Evolutionary conservation across 2,113 vertebrate species (phyloP).

Genomic region (Lethenteron reissneri): DNA sequence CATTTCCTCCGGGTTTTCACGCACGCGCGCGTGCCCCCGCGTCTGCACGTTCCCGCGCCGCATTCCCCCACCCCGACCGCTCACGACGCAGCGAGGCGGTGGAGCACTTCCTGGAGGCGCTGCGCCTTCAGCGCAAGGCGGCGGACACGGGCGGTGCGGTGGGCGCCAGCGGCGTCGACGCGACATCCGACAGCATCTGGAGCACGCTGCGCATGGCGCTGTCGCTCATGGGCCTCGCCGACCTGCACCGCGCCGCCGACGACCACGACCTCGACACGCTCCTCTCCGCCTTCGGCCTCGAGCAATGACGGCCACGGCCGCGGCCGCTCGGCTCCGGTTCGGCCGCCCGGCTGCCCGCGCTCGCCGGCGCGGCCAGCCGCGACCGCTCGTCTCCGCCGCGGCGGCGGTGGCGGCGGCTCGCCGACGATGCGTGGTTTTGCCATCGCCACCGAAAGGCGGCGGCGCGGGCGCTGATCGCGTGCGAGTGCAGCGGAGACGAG

Average conservation of each 20-base stretch:
- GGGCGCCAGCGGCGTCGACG: constrained; percentile 13
- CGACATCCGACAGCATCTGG: constrained; percentile 98
- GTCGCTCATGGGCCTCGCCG: constrained; percentile 89
- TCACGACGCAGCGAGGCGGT: constrained; percentile 54
- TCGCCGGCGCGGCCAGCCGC: too few relatives aligned
- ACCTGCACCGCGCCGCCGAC: constrained; percentile 64
- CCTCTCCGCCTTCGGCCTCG: constrained; percentile 49
- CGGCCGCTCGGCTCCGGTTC: too few relatives aligned
- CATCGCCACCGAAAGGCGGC: too few relatives aligned
- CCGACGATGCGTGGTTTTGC: too few relatives aligned
- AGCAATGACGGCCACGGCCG: constrained; percentile 28
- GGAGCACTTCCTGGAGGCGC: constrained; percentile 86
- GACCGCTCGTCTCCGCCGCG: too few relatives aligned
- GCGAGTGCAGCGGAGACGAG: too few relatives aligned
- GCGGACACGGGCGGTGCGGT: constrained; percentile 26
- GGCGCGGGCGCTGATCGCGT: too few relatives aligned
- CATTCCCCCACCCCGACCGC: neutral
- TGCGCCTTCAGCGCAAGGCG: constrained; percentile 63
- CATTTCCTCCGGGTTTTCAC: too few relatives aligned
- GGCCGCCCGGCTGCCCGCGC: too few relatives aligned
- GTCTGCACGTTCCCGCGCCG: too few relatives aligned
- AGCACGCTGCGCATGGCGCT: constrained; percentile 85
- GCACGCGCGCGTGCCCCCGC: too few relatives aligned
- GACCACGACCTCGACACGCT: constrained; percentile 50
- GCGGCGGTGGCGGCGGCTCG: too few relatives aligned